phyloP scores from a whole-genome alignment of 2,888 invertebrate species.

The Mechanitis mazaeus region DNA sequence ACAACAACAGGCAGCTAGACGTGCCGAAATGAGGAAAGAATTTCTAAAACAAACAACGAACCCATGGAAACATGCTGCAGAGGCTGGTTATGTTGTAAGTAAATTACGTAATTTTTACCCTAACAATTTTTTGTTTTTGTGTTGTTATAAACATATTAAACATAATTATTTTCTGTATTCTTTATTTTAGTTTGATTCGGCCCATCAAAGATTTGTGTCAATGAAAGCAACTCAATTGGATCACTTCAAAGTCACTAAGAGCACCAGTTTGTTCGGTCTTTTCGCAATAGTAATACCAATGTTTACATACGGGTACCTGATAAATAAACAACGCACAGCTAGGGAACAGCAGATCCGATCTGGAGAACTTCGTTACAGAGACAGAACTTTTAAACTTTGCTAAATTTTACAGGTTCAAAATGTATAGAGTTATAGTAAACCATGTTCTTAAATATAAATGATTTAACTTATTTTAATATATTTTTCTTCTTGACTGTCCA shows the following conservation, averaged over 20 bases:
- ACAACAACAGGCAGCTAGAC: constrained; percentile 78
- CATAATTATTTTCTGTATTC: constrained; percentile 21
- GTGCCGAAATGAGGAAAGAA: constrained; percentile 79
- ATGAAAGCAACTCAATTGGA: constrained; percentile 81
- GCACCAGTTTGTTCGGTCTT: constrained; percentile 71
- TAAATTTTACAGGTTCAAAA: constrained; percentile 24
- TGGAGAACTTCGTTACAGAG: constrained; percentile 85
- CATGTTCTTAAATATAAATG: constrained; percentile 21
- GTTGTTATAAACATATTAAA: background rate
- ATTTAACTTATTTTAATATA: constrained; percentile 20
- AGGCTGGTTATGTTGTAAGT: constrained; percentile 85
- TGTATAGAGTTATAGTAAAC: constrained; percentile 21
- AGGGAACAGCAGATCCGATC: constrained; percentile 78
- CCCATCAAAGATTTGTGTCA: constrained; percentile 83
- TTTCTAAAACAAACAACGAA: constrained; percentile 83
- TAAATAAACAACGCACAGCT: constrained; percentile 70
- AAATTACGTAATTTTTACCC: constrained; percentile 62
- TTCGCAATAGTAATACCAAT: constrained; percentile 76
- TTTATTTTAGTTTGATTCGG: constrained; percentile 86
- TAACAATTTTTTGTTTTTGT: background rate
- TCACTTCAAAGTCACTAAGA: constrained; percentile 80
- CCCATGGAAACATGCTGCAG: constrained; percentile 82
- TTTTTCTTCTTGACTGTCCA: constrained; percentile 25
- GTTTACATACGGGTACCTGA: constrained; percentile 63
- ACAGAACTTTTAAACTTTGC: constrained; percentile 72